phyloP scores from a whole-genome alignment of 2,113 vertebrate genomes.

The Litocranius walleri region DNA sequence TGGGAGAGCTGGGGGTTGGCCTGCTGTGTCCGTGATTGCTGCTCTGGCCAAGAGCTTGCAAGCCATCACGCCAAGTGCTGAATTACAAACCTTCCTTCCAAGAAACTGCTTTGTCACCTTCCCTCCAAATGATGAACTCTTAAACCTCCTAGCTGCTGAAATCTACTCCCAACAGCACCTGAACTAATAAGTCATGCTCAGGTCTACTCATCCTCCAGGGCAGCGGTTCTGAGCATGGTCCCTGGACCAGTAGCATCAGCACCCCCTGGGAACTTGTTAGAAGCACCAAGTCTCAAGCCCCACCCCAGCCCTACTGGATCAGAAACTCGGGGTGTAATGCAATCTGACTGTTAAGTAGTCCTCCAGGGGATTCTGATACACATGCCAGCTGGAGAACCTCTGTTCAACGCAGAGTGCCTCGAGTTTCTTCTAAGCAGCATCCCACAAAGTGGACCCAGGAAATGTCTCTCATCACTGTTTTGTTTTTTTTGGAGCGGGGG shows the following conservation, averaged over 20 bases:
- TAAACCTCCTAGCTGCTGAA: constrained; percentile 56
- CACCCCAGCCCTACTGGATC: not conserved
- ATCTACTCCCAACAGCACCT: not conserved
- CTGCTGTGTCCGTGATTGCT: constrained; percentile 69
- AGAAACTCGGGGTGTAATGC: not conserved
- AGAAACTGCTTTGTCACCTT: constrained; percentile 78
- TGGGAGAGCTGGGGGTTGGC: constrained; percentile 45
- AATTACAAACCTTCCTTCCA: constrained; percentile 69
- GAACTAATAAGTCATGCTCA: not conserved
- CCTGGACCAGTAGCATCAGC: not conserved
- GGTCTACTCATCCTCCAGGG: not conserved
- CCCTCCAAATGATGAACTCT: constrained; percentile 69
- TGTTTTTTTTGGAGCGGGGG: too few species aligned
- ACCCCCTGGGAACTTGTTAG: not conserved
- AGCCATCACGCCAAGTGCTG: constrained; percentile 52
- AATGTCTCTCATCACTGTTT: not conserved
- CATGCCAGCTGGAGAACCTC: not conserved
- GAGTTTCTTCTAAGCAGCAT: not conserved
- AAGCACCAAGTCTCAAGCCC: not conserved
- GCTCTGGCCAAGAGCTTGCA: constrained; percentile 64
- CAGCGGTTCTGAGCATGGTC: not conserved
- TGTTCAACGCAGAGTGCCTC: not conserved
- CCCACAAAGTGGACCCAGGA: not conserved
- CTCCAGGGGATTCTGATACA: not conserved
- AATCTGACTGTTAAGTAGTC: not conserved